A percentile compares a stretch with the other conserved stretches of the same genome.
These are phyloP conservation scores for Balanococcus diminutus DNA, from an alignment of 2,888 invertebrate species.

Conservation along the genomic window DNA sequence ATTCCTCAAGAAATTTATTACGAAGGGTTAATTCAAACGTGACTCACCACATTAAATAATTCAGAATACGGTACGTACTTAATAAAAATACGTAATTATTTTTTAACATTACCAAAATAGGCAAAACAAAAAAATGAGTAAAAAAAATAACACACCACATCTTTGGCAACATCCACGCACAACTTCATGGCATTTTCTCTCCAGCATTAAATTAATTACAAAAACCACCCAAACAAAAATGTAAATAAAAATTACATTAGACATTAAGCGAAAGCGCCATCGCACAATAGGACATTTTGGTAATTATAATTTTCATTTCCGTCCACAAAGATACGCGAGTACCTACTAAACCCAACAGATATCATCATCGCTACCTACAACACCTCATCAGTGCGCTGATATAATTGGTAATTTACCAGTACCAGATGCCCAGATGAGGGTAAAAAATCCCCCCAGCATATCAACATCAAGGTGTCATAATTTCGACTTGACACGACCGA, in stretches of 20 bases:
- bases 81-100: not conserved
- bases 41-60: not conserved
- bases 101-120: not conserved
- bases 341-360: not conserved
- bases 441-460: not conserved
- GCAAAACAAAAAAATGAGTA: not conserved
- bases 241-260: slow-evolving; percentile 25
- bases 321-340: not conserved
- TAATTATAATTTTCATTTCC: slow-evolving; percentile 13
- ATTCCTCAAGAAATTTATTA: too few species aligned
- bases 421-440: slow-evolving; percentile 6
- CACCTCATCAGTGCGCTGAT: not conserved
- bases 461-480: slow-evolving; percentile 2
- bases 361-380: not conserved
- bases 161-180: not conserved
- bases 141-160: not conserved
- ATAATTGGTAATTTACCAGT: slow-evolving; percentile 29
- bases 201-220: not conserved
- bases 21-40: not conserved
- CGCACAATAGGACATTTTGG: not conserved
- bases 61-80: not conserved
- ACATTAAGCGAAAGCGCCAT: not conserved
- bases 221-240: slow-evolving; percentile 19
- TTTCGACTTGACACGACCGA: not conserved
- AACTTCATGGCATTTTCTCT: not conserved